These are phyloP conservation scores for Sturnus vulgaris DNA, from an alignment of 2,113 vertebrate genomes.

Conservation along the genomic window DNA sequence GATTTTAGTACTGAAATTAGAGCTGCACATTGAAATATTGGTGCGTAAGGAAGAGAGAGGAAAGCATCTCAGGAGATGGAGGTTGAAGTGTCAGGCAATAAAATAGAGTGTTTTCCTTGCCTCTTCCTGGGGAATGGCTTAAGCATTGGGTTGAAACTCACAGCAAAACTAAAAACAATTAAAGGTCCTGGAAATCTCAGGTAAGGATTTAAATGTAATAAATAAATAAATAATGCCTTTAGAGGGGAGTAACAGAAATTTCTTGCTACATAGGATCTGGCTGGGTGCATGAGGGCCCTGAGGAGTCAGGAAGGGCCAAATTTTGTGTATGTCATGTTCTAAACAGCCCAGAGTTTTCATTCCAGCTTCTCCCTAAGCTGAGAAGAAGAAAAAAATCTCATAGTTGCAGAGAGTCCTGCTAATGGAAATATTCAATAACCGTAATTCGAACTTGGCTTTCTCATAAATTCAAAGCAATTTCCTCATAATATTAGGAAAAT, in stretches of 20 bases:
- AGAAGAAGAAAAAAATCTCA: not conserved
- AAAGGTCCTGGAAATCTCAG: not conserved
- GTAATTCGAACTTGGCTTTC: not conserved
- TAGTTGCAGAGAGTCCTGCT: not conserved
- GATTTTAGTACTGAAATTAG: not conserved
- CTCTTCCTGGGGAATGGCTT: not conserved
- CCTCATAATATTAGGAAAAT: not conserved
- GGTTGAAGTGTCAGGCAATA: not conserved
- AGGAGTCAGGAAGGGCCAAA: not conserved
- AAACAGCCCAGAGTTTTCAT: not conserved
- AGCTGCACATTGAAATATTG: not conserved
- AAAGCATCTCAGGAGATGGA: rapidly evolving
- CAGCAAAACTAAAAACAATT: not conserved
- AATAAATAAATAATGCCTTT: not conserved
- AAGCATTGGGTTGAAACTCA: not conserved
- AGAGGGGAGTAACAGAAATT: not conserved
- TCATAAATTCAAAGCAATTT: not conserved
- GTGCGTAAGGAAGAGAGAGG: not conserved
- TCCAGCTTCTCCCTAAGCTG: not conserved
- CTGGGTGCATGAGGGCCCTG: not conserved
- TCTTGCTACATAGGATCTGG: not conserved
- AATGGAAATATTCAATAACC: not conserved
- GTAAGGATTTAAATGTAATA: not conserved
- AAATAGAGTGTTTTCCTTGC: not conserved
- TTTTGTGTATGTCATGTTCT: not conserved